phyloP scores from a whole-genome alignment of 2,113 vertebrate species.

The Platanista minor region DNA sequence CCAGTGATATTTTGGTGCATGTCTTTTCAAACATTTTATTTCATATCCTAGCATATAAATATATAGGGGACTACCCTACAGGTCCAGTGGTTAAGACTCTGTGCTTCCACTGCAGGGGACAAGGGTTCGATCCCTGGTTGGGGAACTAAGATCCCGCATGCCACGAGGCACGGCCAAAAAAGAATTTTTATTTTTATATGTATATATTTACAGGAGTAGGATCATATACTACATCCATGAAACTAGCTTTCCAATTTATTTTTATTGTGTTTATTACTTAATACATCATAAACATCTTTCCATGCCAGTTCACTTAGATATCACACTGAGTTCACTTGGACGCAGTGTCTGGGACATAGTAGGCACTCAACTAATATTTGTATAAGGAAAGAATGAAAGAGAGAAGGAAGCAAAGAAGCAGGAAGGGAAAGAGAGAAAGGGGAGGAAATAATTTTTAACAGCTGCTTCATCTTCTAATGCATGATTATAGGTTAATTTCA shows the following conservation, averaged over 20 bases:
- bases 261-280: constrained; percentile 25
- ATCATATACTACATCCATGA: not conserved
- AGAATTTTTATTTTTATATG: not conserved
- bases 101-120: not conserved
- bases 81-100: not conserved
- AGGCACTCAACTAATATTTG: not conserved
- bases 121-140: not conserved
- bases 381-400: not conserved
- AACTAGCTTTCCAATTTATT: constrained; percentile 13
- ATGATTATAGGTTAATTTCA: not conserved
- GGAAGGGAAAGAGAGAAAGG: accelerated
- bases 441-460: not conserved
- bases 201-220: not conserved
- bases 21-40: not conserved
- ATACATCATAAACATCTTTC: not conserved
- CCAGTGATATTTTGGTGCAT: accelerated
- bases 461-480: not conserved
- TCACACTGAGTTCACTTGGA: not conserved
- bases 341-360: not conserved
- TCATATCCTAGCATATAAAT: not conserved
- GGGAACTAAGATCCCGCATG: not conserved
- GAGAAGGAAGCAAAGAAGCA: not conserved
- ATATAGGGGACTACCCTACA: not conserved
- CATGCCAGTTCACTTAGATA: not conserved
- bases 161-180: not conserved